Evolutionary conservation across 2,888 invertebrate genomes (phyloP).

Genomic region (Gerris lacustris): DNA sequence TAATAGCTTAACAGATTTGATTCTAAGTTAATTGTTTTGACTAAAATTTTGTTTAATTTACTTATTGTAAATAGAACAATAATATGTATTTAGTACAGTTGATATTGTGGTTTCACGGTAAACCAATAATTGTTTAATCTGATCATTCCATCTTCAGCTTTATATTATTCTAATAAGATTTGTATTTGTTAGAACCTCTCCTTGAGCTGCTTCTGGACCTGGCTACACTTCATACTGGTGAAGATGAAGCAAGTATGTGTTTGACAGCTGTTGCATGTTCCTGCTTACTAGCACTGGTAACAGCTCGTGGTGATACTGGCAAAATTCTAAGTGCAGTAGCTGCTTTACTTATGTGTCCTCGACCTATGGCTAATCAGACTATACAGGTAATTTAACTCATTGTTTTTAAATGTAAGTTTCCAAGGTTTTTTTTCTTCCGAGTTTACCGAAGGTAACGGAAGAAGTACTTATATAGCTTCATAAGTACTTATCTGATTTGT

Average conservation of each 20-base stretch:
- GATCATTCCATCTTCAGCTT: too few relatives aligned
- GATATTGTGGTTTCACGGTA: too few relatives aligned
- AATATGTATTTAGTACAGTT: too few relatives aligned
- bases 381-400: slow-evolving; percentile 49
- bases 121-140: too few relatives aligned
- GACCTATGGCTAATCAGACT: slow-evolving; percentile 62
- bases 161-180: too few relatives aligned
- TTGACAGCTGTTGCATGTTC: slow-evolving; percentile 83
- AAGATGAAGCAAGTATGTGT: slow-evolving; percentile 43
- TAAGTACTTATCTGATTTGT: too few relatives aligned
- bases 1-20: too few relatives aligned
- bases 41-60: too few relatives aligned
- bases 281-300: slow-evolving; percentile 79
- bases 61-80: too few relatives aligned
- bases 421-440: too few relatives aligned
- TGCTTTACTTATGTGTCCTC: slow-evolving; percentile 73
- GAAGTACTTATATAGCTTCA: background rate
- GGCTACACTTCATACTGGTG: slow-evolving; percentile 55
- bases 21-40: too few relatives aligned
- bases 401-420: background rate
- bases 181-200: slow-evolving; percentile 47
- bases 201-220: slow-evolving; percentile 74
- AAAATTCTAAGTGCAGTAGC: slow-evolving; percentile 76
- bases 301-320: slow-evolving; percentile 86
- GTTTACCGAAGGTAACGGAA: too few relatives aligned